Evolutionary conservation across 1,140 invertebrate genomes (phyloP).

Genomic region (Saccostrea glomerata): DNA sequence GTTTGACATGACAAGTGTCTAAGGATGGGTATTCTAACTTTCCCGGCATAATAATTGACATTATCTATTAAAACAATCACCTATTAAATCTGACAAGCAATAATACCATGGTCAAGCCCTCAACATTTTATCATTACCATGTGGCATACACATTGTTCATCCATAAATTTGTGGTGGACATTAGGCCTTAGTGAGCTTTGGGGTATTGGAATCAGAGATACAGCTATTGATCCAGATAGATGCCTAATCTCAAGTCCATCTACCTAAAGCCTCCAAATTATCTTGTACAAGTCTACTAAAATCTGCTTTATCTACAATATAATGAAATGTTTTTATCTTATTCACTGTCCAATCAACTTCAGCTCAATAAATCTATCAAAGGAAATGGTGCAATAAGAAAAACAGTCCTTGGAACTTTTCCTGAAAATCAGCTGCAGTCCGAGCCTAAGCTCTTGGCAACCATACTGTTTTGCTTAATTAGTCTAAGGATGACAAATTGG

Average conservation of each 20-base stretch:
- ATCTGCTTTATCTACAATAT: neutral
- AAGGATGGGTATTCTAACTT: neutral
- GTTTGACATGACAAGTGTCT: neutral
- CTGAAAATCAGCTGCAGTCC: neutral
- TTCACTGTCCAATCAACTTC: neutral
- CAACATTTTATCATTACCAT: constrained; percentile 4
- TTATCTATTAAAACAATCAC: constrained; percentile 25
- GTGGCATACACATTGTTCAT: constrained; percentile 11
- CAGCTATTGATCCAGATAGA: constrained; percentile 18
- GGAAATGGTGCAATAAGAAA: neutral
- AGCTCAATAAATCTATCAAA: neutral
- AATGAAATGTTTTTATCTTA: neutral
- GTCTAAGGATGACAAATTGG: constrained; percentile 20
- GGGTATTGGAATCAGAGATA: neutral
- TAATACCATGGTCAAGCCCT: constrained; percentile 19
- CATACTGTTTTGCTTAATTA: neutral
- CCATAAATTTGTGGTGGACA: neutral
- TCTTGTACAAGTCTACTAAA: neutral
- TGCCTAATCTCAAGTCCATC: constrained; percentile 6
- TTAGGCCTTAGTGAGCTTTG: neutral
- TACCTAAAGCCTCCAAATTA: neutral
- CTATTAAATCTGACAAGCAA: constrained; percentile 12
- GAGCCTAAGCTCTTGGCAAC: neutral
- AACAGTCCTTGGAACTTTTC: neutral
- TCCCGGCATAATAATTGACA: neutral